Percentiles rank a stretch among this genome's conserved stretches.
These are phyloP conservation scores for Drosophila anomalata DNA, from an alignment of 2,888 invertebrate species.

Conservation along the genomic window DNA sequence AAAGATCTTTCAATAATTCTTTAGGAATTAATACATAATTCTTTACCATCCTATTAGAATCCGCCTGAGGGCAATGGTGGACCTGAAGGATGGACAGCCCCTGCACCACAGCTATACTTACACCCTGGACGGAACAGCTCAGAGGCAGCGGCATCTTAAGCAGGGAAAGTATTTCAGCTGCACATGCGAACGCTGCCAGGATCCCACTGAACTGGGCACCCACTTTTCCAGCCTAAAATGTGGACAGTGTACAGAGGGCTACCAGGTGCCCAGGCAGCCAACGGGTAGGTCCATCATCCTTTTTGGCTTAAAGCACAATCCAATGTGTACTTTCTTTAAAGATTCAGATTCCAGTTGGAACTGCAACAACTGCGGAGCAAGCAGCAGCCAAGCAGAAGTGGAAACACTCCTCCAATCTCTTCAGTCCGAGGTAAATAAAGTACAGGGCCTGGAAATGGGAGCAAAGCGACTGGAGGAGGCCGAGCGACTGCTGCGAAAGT, in stretches of 20 bases:
- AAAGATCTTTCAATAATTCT: too few species aligned
- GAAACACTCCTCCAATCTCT: conserved; percentile 87
- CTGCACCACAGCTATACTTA: conserved; percentile 91
- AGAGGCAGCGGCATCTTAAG: conserved; percentile 88
- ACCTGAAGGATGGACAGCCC: conserved; percentile 87
- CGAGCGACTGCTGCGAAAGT: conserved; percentile 87
- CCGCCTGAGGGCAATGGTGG: conserved; percentile 88
- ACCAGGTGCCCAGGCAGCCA: conserved; percentile 87
- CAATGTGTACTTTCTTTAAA: conserved; percentile 21
- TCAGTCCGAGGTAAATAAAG: conserved; percentile 88
- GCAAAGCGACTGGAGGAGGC: conserved; percentile 87
- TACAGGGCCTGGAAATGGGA: conserved; percentile 86
- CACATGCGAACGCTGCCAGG: conserved; percentile 89
- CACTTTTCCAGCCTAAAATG: conserved; percentile 91
- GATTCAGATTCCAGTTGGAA: conserved; percentile 78
- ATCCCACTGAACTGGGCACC: conserved; percentile 92
- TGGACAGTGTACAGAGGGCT: conserved; percentile 89
- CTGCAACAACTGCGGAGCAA: conserved; percentile 86
- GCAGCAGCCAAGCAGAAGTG: conserved; percentile 86
- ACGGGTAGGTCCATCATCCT: conserved; percentile 85
- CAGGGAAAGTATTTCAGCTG: conserved; percentile 93
- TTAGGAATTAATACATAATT: too few species aligned
- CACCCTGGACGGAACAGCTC: conserved; percentile 89
- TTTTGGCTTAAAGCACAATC: not conserved
- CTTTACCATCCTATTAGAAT: conserved; percentile 84